Evolutionary conservation across 2,888 invertebrate genomes (phyloP), one percentile per base, ranked within the genome.

Genomic region (Thecocarcelia acutangulata): DNA sequence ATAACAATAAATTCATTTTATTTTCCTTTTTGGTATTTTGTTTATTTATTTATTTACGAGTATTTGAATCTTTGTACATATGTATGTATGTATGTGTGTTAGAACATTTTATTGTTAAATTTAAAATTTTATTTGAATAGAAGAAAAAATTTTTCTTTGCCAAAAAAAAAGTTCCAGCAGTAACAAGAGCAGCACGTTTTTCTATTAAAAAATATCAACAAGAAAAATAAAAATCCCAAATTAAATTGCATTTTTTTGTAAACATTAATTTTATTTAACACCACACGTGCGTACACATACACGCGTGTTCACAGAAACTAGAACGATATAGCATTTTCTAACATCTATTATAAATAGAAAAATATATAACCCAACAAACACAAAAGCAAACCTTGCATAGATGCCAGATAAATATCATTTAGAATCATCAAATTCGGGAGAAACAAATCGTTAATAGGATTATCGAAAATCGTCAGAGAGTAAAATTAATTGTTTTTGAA

Each of bases 191-290:
- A 69, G 54, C 69, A 69, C 69, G 61, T 76, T 61, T 69, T 69
- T 61, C 46, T 54, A 54, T 69, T 42, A 59, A 42, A 21, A 58
- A 59, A 68, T 11, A 52, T 37, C 28, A 54, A 54, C 42, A 61
- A 19, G 48, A 52, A 44, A 15, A 21, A 64, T 3, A 54, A 66
- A 66, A 46, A 58, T 56, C 13, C 64, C 61, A 69, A 76, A 63
- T 77, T 69, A 69, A 69, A 77, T 77, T 69, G 54, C 33, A 63
- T 54, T 56, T 68, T 76, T 69, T 69, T 54, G 33, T 54, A 44
- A 68, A 68, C 68, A 68, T 61, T 48, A 28, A 68, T 68, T 76
- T 76, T 52, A 54, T 46, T 24, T 33, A 54, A 61, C 61, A 63
- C 12, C 12, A 59, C 44, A 15, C 1, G 42, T 15, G 24, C 9